Evolutionary conservation across 2,797 vertebrate genomes (phyloP).

Genomic region (Gallinago solitaria): DNA sequence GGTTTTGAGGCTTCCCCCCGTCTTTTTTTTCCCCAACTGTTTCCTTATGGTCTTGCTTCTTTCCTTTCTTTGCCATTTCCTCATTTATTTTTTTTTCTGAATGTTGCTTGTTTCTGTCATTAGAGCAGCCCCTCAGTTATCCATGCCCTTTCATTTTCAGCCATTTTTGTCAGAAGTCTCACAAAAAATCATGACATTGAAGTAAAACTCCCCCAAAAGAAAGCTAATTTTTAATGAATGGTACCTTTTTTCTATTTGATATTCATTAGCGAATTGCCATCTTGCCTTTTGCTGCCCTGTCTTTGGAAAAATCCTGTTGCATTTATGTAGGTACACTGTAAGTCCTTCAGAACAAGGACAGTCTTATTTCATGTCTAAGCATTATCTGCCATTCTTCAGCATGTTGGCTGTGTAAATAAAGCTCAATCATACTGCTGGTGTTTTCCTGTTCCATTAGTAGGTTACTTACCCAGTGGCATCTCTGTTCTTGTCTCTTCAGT

Average conservation of each 20-base stretch:
- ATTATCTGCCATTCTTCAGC: neutral
- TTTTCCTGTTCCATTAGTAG: neutral
- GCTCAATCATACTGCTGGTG: neutral
- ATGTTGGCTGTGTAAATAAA: neutral
- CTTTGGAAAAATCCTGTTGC: neutral
- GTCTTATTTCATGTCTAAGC: neutral
- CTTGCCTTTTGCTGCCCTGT: neutral
- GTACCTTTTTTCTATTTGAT: neutral
- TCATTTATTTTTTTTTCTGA: neutral
- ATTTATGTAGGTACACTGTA: neutral
- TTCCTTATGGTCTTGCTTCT: neutral
- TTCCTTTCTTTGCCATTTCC: neutral
- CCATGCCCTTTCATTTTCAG: neutral
- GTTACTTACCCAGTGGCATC: neutral
- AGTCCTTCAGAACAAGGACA: neutral
- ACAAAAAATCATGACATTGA: neutral
- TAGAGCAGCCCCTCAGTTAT: neutral
- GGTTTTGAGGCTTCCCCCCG: neutral
- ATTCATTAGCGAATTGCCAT: neutral
- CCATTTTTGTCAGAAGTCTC: neutral
- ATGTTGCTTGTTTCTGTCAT: neutral
- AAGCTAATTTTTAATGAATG: neutral
- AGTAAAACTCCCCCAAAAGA: neutral
- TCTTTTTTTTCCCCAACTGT: neutral
- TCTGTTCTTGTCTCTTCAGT: neutral